Base-by-base conservation (phyloP, 2,888 invertebrate genomes). In the Plagodis pulveraria region DNA sequence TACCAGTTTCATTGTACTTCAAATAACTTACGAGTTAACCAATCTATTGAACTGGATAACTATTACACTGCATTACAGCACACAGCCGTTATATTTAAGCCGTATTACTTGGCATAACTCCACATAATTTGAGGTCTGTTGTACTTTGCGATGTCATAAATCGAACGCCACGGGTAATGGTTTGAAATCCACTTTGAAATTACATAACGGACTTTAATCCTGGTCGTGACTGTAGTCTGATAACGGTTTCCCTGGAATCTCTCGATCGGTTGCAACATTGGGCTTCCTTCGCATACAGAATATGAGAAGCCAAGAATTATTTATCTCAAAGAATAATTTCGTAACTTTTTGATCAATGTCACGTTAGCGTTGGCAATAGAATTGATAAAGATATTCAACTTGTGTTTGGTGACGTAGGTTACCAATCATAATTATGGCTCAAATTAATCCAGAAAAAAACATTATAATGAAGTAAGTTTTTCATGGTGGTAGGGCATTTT, bases 181-280 rank as follows among this genome's bases (percentile, higher is more conserved):
- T 81, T 83, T 72, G 74, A 81, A 83, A 74, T 78, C 78, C 77
- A 73, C 69, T 72, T 67, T 66, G 41, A 38, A 50, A 66, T 91
- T 89, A 79, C 84, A 77, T 87, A 89, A 89, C 63, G 67, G 74
- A 64, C 65, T 69, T 67, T 69, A 74, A 76, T 80, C 84, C 87
- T 76, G 66, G 74, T 90, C 91, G 91, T 91, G 91, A 91, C 89
- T 86, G 72, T 60, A 56, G 41, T 55, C 52, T 60, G 66, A 65
- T 71, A 65, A 62, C 63, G 63, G 61, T 67, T 69, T 69, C 67
- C 67, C 63, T 64, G 67, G 68, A 67, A 56, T 59, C 50, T 11
- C 56, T 35, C 43, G 54, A 40, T 43, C 11, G 36, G 42, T 61
- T 61, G 35, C 60, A 42, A 61, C 56, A 58, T 42, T 12, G 46